Percentiles rank a stretch among this genome's conserved stretches.
Conservation (phyloP, 2,113 vertebrate genomes). For the Trachemys scripta region DNA sequence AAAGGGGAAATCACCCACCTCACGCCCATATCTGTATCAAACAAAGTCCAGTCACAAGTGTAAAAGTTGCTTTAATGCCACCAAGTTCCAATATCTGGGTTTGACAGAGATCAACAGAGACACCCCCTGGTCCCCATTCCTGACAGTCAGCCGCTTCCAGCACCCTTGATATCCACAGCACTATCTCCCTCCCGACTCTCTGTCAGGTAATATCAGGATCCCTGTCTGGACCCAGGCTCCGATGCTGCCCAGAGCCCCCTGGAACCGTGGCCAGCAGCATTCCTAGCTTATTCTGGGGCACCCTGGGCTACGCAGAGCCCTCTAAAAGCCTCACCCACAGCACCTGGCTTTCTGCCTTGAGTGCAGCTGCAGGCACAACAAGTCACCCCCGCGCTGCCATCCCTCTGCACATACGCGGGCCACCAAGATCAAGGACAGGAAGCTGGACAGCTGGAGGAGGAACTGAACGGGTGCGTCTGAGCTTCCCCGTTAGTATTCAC, state of each 20-base stretch:
- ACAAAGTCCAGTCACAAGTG: too few relatives aligned
- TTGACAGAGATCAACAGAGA: not conserved
- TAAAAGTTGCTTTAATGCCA: not conserved
- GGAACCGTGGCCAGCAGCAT: not conserved
- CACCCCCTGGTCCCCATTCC: not conserved
- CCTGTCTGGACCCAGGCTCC: not conserved
- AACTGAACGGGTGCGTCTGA: not conserved
- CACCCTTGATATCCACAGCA: too few relatives aligned
- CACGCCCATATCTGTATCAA: not conserved
- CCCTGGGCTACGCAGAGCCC: not conserved
- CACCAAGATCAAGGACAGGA: not conserved
- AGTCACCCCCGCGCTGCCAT: not conserved
- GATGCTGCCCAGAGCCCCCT: not conserved
- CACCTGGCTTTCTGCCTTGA: not conserved
- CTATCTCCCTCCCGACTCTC: not conserved
- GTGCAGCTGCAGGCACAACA: not conserved
- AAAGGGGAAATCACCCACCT: not conserved
- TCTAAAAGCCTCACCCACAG: not conserved
- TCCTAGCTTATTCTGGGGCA: not conserved
- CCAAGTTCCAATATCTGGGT: not conserved
- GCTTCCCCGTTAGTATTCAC: too few relatives aligned
- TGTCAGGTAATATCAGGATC: not conserved
- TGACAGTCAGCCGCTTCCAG: not conserved
- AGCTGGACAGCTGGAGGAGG: not conserved
- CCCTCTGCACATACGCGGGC: not conserved